Conservation (phyloP, 2,113 vertebrate species). For the Dasyprocta punctata region DNA sequence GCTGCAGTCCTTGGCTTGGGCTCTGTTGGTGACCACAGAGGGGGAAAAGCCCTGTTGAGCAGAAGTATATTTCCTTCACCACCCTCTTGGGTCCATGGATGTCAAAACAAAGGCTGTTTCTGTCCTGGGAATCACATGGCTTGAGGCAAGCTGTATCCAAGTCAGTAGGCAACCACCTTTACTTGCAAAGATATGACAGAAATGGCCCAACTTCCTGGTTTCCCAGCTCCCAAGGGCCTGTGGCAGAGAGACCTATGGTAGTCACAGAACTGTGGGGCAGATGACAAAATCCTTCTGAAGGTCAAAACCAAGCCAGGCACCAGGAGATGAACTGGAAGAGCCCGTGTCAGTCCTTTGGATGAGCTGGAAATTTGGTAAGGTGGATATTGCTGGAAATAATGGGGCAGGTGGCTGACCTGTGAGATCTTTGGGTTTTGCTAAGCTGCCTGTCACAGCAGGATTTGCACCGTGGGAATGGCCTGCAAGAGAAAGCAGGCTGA, state of each 20-base stretch:
- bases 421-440: constrained; percentile 74
- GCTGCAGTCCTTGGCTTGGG: not conserved
- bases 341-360: constrained; percentile 70
- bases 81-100: not conserved
- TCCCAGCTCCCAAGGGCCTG: not conserved
- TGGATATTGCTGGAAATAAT: constrained; percentile 68
- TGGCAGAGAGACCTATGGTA: not conserved
- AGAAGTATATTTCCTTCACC: not conserved
- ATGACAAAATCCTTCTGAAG: not conserved
- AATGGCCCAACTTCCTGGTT: not conserved
- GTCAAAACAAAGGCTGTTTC: not conserved
- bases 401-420: constrained; percentile 13
- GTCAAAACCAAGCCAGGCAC: not conserved
- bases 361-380: constrained; percentile 68
- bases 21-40: not conserved
- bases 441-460: not conserved
- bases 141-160: not conserved
- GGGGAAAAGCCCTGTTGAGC: no score
- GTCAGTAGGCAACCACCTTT: not conserved
- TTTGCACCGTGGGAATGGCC: not conserved
- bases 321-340: not conserved
- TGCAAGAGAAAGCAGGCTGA: not conserved
- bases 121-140: not conserved
- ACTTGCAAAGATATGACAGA: not conserved
- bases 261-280: not conserved